Evolutionary conservation across 2,888 invertebrate species (phyloP).

Genomic region (Xylota sylvarum): DNA sequence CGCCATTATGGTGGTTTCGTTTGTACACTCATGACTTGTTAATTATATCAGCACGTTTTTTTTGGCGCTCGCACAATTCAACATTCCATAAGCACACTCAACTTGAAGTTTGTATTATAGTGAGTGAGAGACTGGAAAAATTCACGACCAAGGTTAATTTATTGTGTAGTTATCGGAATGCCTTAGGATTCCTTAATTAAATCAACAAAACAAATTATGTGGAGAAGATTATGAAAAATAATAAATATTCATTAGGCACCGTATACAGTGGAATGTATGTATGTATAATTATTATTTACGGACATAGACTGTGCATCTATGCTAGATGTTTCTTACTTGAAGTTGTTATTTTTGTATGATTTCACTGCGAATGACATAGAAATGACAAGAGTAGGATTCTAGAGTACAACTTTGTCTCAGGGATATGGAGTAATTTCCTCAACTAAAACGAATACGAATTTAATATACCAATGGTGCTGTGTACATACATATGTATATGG

Average conservation of each 20-base stretch:
- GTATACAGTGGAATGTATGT: background rate
- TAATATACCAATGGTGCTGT: too few relatives aligned
- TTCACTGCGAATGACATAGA: too few relatives aligned
- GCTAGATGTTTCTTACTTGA: background rate
- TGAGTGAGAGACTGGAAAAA: constrained; percentile 3
- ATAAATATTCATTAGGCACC: background rate
- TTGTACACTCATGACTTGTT: constrained; percentile 13
- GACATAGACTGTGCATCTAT: background rate
- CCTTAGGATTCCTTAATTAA: constrained; percentile 1
- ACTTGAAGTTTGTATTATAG: background rate
- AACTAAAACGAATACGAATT: too few relatives aligned
- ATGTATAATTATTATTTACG: background rate
- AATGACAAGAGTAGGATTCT: too few relatives aligned
- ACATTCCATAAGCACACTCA: constrained; percentile 14
- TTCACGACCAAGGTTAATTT: constrained; percentile 16
- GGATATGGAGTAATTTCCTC: too few relatives aligned
- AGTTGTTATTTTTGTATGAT: too few relatives aligned
- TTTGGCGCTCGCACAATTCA: background rate
- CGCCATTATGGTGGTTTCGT: background rate
- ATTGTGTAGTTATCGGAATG: background rate
- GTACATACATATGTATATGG: too few relatives aligned
- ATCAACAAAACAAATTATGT: background rate
- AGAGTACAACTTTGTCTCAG: too few relatives aligned
- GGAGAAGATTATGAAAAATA: background rate
- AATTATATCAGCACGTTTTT: constrained; percentile 3